Evolutionary conservation across 64 coral and sea anemone genomes (phyloP), one percentile per base, ranked within the genome.

Genomic region (Dendronephthya gigantea): DNA sequence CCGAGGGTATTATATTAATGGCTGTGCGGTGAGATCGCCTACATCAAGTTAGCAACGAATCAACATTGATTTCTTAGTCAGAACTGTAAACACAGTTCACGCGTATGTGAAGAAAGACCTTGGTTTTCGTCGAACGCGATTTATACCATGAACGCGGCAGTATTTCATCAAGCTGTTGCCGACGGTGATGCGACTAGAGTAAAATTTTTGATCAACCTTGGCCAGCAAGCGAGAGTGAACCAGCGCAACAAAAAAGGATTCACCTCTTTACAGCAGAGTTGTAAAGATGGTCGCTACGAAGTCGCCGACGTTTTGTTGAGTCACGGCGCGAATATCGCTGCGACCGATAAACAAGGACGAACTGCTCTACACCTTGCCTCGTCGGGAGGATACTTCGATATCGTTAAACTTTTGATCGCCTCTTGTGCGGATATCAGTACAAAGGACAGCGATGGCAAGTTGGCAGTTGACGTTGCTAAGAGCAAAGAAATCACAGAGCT

Each of bases 101-200:
- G 27, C 13, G 29, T 15, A 2, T 62, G 19, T 62, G 2, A n/a
- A 62, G 3, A 45, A 45, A 45, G 11, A 62, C 6, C 55, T 62
- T 27, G 25, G 55, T 62, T 62, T 45, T 45, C 19, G 4, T 62
- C 10, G 55, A 62, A 22, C 3, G 4, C 8, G 19, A 62, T 17
- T n/a, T 62, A 15, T 19, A 79, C 2, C 25, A 79, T 79, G 72
- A 79, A 79, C 16, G 72, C 72, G 30, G 72, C 72, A 84, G 76
- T 90, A 49, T 90, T 90, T 62, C 89, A 90, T 35, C 83, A 90
- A 52, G 89, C 89, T 12, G 89, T 90, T 22, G 84, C 39, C 9
- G 89, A 90, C 23, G 89, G 89, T 15, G 89, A 90, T 85, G 83
- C 85, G 15, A 90, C 89, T 33, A 85, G 85, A 34, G 89, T 90